Percentiles rank a stretch among this genome's conserved stretches.
Conservation (phyloP, 2,797 vertebrate genomes). For the Smutsia gigantea region DNA sequence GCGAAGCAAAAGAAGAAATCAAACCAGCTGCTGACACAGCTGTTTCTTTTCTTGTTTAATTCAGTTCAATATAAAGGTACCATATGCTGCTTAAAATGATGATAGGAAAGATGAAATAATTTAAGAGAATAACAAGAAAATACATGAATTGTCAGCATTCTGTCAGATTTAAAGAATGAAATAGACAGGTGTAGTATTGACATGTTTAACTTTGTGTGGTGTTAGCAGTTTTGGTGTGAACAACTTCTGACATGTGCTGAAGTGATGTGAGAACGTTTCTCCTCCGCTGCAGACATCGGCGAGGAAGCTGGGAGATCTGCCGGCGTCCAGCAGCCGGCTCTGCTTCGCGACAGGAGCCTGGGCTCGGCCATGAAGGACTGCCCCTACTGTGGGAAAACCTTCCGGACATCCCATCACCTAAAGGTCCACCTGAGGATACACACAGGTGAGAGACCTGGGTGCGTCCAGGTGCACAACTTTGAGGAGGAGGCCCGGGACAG, state of each 20-base stretch:
- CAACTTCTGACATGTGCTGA: constrained; percentile 92
- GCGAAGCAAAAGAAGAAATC: constrained; percentile 90
- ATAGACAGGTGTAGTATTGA: constrained; percentile 92
- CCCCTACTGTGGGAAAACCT: constrained; percentile 98
- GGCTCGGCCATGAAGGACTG: constrained; percentile 98
- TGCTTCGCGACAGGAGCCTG: constrained; percentile 94
- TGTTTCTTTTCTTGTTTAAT: constrained; percentile 94
- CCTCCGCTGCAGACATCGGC: constrained; percentile 94
- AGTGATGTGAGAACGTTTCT: constrained; percentile 93
- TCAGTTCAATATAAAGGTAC: constrained; percentile 93
- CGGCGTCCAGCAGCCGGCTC: constrained; percentile 91
- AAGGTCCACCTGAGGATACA: constrained; percentile 99
- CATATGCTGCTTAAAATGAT: constrained; percentile 95
- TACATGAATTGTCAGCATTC: constrained; percentile 97
- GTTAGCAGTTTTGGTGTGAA: constrained; percentile 92
- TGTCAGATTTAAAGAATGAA: constrained; percentile 92
- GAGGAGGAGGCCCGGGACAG: neutral
- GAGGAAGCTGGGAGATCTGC: constrained; percentile 95
- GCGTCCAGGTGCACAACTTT: fast-evolving
- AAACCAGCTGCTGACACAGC: constrained; percentile 93
- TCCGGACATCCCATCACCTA: constrained; percentile 98
- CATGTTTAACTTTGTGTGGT: constrained; percentile 94
- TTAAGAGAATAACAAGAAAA: constrained; percentile 92
- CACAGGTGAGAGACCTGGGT: constrained; percentile 92
- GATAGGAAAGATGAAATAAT: constrained; percentile 94